Evolutionary conservation across 2,797 vertebrate genomes (phyloP).

Genomic region (Myotis planiceps): DNA sequence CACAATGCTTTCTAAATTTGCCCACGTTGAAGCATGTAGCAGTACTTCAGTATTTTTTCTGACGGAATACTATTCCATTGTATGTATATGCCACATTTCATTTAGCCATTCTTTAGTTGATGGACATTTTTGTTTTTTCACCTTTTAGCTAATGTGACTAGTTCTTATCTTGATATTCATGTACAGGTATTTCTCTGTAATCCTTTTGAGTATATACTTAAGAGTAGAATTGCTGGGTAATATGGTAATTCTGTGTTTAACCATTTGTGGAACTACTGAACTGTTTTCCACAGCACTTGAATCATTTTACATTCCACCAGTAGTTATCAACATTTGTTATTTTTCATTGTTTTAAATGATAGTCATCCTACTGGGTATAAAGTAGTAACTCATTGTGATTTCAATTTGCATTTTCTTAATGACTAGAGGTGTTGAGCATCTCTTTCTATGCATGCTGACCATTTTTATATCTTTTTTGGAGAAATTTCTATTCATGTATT

Average conservation of each 20-base stretch:
- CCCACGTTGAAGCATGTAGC: background rate
- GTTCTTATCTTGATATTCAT: background rate
- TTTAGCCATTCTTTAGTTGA: background rate
- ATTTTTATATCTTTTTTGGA: background rate
- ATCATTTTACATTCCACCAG: background rate
- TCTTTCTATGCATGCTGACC: background rate
- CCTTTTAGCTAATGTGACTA: background rate
- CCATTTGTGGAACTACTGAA: background rate
- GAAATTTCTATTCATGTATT: background rate
- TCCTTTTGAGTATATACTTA: background rate
- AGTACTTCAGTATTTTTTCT: background rate
- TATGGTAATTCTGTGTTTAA: background rate
- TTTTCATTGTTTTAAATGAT: background rate
- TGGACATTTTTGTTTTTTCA: background rate
- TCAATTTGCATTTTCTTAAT: background rate
- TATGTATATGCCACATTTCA: background rate
- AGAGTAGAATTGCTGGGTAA: background rate
- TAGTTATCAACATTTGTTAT: background rate
- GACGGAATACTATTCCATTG: background rate
- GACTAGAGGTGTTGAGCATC: background rate
- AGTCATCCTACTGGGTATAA: background rate
- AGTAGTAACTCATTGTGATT: background rate
- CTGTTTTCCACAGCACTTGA: background rate
- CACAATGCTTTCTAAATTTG: background rate
- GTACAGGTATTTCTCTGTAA: background rate